phyloP scores from a whole-genome alignment of 1,140 invertebrate genomes.

The Diabrotica virgifera region DNA sequence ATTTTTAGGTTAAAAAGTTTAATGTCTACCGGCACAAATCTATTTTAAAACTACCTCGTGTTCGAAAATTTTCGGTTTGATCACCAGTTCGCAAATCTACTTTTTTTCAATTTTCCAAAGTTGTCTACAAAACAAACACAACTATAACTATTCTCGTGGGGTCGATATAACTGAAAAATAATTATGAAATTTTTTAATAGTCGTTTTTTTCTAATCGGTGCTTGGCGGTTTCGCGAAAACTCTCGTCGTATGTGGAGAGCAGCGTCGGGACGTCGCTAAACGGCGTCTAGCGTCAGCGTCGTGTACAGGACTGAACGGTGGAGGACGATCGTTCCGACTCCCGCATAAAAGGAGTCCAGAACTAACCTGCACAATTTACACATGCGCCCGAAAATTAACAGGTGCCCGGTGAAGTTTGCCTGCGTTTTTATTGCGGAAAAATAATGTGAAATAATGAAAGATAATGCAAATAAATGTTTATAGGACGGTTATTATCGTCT shows the following conservation, averaged over 20 bases:
- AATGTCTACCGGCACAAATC: conserved; percentile 4
- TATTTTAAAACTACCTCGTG: conserved; percentile 27
- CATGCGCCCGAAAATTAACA: conserved; percentile 31
- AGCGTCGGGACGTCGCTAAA: neutral
- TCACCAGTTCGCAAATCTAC: conserved; percentile 20
- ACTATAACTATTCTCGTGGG: too few relatives aligned
- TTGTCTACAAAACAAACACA: neutral
- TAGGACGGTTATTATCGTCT: too few relatives aligned
- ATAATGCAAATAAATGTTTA: conserved; percentile 1
- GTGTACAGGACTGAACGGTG: conserved; percentile 14
- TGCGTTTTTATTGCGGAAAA: conserved; percentile 12
- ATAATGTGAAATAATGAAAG: conserved; percentile 12
- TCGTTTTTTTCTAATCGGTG: neutral
- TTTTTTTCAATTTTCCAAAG: conserved; percentile 3
- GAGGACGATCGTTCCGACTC: conserved; percentile 8
- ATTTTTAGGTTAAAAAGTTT: too few relatives aligned
- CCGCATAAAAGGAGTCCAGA: conserved; percentile 24
- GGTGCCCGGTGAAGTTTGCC: conserved; percentile 22
- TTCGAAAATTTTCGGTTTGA: conserved; percentile 12
- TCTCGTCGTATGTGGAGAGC: conserved; percentile 9
- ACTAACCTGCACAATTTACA: conserved; percentile 29
- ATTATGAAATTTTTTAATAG: too few relatives aligned
- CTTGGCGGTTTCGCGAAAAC: neutral
- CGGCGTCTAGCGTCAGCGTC: conserved; percentile 13
- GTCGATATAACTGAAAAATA: too few relatives aligned